Percentiles rank a stretch among this genome's conserved stretches.
These are phyloP conservation scores for Ochropacha duplaris DNA, from an alignment of 2,888 invertebrate species.

Conservation along the genomic window DNA sequence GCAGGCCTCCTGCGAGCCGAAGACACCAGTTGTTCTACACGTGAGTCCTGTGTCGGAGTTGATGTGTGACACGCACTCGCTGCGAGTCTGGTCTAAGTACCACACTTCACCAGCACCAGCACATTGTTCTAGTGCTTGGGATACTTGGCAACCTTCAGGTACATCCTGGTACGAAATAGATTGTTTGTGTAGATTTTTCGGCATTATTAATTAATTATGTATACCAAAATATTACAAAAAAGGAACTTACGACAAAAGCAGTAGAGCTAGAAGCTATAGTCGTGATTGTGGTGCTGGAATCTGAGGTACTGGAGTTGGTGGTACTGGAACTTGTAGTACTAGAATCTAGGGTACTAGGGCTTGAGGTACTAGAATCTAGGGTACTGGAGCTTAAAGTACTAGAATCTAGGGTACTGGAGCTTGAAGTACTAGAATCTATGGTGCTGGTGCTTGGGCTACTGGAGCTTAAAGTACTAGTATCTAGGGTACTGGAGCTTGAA, in stretches of 20 bases:
- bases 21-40: slow-evolving; percentile 84
- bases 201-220: too few relatives aligned
- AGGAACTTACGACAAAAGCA: slow-evolving; percentile 25
- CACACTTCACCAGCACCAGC: slow-evolving; percentile 47
- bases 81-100: slow-evolving; percentile 71
- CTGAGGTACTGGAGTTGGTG: not conserved
- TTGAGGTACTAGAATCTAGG: too few relatives aligned
- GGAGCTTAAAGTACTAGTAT: not conserved
- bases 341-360: not conserved
- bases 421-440: not conserved
- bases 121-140: slow-evolving; percentile 46
- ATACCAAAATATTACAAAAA: not conserved
- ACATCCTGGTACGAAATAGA: slow-evolving; percentile 14
- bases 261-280: slow-evolving; percentile 24
- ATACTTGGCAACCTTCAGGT: slow-evolving; percentile 22
- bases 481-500: not conserved
- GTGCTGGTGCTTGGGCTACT: not conserved
- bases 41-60: slow-evolving; percentile 74
- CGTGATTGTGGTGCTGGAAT: slow-evolving; percentile 24
- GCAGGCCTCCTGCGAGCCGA: slow-evolving; percentile 87
- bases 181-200: not conserved
- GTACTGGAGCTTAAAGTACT: not conserved
- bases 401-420: not conserved
- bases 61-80: slow-evolving; percentile 41
- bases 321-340: not conserved